These are phyloP conservation scores for Helicolenus hilgendorfi DNA, from an alignment of 2,797 vertebrate species.

Conservation along the genomic window DNA sequence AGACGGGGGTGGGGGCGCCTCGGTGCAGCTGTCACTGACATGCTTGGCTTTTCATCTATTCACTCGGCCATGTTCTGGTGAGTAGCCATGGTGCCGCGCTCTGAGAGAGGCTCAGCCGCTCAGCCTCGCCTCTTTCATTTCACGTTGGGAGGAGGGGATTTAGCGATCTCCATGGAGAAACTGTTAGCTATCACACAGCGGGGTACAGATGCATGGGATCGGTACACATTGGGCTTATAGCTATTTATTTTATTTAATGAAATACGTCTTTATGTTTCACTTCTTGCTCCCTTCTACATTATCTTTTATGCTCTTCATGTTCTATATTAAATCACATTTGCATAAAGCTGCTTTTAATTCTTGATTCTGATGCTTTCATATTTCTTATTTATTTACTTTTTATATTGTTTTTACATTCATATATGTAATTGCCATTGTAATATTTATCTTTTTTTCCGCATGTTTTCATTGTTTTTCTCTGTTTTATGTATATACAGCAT, in stretches of 20 bases:
- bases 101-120: constrained; percentile 49
- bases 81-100: constrained; percentile 72
- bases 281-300: background rate
- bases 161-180: constrained; percentile 63
- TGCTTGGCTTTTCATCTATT: constrained; percentile 81
- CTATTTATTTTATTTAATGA: background rate
- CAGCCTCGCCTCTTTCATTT: constrained; percentile 55
- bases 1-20: constrained; percentile 17
- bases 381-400: background rate
- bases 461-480: background rate
- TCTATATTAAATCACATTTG: rapidly evolving
- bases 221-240: constrained; percentile 5
- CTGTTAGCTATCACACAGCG: constrained; percentile 19
- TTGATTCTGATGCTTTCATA: background rate
- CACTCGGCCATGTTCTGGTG: constrained; percentile 69
- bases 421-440: background rate
- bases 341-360: background rate
- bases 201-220: constrained; percentile 22
- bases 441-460: background rate
- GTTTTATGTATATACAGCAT: background rate
- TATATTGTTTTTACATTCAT: background rate
- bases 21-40: constrained; percentile 77
- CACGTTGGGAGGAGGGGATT: constrained; percentile 52
- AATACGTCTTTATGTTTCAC: background rate
- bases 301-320: background rate